Conservation (phyloP, 2,113 vertebrate species). For the Sphaerodactylus townsendi region DNA sequence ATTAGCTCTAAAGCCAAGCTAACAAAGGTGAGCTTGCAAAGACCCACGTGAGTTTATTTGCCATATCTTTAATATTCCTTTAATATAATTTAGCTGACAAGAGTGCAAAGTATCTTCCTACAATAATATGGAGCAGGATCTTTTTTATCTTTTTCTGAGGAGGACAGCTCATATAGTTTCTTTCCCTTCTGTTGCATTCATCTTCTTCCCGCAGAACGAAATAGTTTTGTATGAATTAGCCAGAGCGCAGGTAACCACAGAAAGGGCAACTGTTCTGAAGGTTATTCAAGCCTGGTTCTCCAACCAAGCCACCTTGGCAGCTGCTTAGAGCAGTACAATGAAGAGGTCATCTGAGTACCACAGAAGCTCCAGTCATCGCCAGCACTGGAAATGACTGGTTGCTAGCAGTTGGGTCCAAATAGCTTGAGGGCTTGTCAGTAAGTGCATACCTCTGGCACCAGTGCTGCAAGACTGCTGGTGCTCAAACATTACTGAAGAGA, state of each 20-base stretch:
- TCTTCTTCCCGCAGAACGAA: not conserved
- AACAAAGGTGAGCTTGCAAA: not conserved
- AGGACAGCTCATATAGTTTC: not conserved
- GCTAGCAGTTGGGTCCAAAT: too few relatives aligned
- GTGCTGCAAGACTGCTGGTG: not conserved
- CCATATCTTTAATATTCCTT: not conserved
- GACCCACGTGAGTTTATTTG: not conserved
- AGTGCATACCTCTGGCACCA: not conserved
- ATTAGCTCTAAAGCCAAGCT: not conserved
- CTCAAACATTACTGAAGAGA: not conserved
- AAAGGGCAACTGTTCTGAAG: not conserved
- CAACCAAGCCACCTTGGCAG: too few relatives aligned
- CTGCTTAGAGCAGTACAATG: too few relatives aligned
- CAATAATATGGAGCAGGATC: not conserved
- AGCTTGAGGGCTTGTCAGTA: not conserved
- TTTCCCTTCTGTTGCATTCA: not conserved
- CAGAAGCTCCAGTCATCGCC: too few relatives aligned
- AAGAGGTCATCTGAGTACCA: too few relatives aligned
- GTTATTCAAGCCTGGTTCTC: not conserved
- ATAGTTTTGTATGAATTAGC: not conserved
- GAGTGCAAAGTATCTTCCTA: not conserved
- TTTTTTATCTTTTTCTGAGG: not conserved
- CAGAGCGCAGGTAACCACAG: not conserved
- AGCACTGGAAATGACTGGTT: too few relatives aligned
- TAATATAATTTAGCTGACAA: not conserved